phyloP scores from a whole-genome alignment of 35 echinoderm and acorn worm genomes.

The Heliocidaris erythrogramma region DNA sequence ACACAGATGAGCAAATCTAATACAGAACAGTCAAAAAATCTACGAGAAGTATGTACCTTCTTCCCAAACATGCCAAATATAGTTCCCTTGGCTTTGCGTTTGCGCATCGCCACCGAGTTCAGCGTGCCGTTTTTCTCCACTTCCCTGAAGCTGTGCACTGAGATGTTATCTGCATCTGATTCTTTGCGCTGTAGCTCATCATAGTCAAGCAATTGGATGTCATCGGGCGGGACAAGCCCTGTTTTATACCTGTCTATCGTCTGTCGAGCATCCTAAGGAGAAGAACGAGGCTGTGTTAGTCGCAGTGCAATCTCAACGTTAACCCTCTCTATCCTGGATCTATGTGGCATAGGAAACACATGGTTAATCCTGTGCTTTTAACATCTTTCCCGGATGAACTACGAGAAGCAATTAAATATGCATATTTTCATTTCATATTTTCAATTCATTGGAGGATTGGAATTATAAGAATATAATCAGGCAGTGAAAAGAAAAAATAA shows the following conservation, averaged over 20 bases:
- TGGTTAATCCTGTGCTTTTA: no score
- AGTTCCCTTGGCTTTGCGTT: conserved; percentile 27
- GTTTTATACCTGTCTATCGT: conserved; percentile 62
- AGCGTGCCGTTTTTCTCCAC: not conserved
- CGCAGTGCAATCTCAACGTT: not conserved
- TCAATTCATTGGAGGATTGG: no score
- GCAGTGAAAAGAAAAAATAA: no score
- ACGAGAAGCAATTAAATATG: no score
- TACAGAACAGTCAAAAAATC: not conserved
- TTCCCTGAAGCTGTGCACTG: conserved; percentile 13
- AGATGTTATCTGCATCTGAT: conserved; percentile 22
- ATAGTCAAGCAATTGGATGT: conserved; percentile 54
- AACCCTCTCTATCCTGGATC: no score
- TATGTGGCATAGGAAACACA: no score
- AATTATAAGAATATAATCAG: no score
- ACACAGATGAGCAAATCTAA: not conserved
- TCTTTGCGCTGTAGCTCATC: conserved; percentile 49
- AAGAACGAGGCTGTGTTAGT: not conserved
- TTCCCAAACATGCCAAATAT: conserved; percentile 48
- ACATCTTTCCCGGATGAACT: no score
- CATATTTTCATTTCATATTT: no score
- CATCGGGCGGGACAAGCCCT: conserved; percentile 51
- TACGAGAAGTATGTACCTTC: conserved; percentile 28
- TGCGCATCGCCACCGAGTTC: not conserved
- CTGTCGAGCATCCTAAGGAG: conserved; percentile 46